Conservation (phyloP, 2,888 invertebrate genomes). For the Lathronympha strigana region DNA sequence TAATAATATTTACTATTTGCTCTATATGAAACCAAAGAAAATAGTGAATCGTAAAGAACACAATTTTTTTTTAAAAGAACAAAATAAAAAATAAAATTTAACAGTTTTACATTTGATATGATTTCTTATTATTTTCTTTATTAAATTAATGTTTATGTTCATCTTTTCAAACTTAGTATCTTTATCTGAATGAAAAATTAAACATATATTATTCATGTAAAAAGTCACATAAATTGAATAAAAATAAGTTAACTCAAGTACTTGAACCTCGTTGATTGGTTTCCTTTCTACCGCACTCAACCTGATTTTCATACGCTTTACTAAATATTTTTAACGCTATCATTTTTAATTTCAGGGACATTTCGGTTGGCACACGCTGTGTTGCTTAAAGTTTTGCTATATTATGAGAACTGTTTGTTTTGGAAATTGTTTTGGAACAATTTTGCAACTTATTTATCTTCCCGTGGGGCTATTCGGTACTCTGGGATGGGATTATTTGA, state of each 20-base stretch:
- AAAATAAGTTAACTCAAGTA: not conserved
- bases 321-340: slow-evolving; percentile 55
- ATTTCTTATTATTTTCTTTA: no score
- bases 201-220: no score
- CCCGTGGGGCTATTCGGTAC: not conserved
- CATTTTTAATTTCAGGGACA: slow-evolving; percentile 42
- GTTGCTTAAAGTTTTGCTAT: slow-evolving; percentile 18
- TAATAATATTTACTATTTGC: no score
- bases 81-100: no score
- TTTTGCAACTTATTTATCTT: not conserved
- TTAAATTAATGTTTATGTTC: no score
- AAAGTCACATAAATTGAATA: no score
- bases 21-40: no score
- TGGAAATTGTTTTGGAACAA: slow-evolving; percentile 1
- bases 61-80: no score
- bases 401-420: slow-evolving; percentile 8
- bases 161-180: no score
- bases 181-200: no score
- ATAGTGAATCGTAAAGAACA: no score
- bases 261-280: slow-evolving; percentile 2
- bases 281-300: slow-evolving; percentile 32
- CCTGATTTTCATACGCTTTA: slow-evolving; percentile 59
- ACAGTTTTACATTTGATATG: no score
- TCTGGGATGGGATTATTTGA: not conserved
- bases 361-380: slow-evolving; percentile 43